phyloP scores from a whole-genome alignment of 1,140 invertebrate species.

The Phenacoccus solenopsis region DNA sequence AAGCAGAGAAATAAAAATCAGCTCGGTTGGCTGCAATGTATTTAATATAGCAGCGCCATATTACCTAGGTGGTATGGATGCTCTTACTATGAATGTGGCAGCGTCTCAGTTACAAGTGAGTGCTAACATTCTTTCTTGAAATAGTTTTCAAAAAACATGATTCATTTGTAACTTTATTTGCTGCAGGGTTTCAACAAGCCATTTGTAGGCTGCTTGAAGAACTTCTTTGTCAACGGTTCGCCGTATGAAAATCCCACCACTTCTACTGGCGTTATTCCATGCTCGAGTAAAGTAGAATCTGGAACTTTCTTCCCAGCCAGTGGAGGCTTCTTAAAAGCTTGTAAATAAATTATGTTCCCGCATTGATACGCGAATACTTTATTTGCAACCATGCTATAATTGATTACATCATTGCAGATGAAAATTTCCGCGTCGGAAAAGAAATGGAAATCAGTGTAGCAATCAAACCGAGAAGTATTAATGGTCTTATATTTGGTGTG shows the following conservation, averaged over 20 bases:
- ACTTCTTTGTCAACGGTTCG: constrained; percentile 52
- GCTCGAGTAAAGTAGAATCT: constrained; percentile 66
- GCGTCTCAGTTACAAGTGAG: not conserved
- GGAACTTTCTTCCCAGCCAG: constrained; percentile 76
- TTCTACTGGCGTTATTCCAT: constrained; percentile 53
- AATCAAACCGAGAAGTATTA: constrained; percentile 70
- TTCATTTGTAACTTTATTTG: constrained; percentile 10
- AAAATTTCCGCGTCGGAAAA: constrained; percentile 63
- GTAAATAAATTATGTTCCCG: constrained; percentile 42
- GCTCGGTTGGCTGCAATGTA: constrained; percentile 40
- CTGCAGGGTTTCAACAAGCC: constrained; percentile 38
- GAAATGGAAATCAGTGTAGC: constrained; percentile 71
- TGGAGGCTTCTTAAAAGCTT: constrained; percentile 49
- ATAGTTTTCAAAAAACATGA: not conserved
- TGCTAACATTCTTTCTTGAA: not conserved
- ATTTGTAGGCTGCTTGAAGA: constrained; percentile 77
- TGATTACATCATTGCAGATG: constrained; percentile 37
- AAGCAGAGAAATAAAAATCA: constrained; percentile 39
- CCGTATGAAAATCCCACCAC: constrained; percentile 38
- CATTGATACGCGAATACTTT: no score
- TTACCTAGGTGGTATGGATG: constrained; percentile 58
- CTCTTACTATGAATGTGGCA: not conserved
- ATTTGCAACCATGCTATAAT: not conserved
- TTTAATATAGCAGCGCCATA: constrained; percentile 56
- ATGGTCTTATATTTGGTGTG: constrained; percentile 68